Evolutionary conservation across 2,113 vertebrate genomes (phyloP).

Genomic region (Saimiri boliviensis): DNA sequence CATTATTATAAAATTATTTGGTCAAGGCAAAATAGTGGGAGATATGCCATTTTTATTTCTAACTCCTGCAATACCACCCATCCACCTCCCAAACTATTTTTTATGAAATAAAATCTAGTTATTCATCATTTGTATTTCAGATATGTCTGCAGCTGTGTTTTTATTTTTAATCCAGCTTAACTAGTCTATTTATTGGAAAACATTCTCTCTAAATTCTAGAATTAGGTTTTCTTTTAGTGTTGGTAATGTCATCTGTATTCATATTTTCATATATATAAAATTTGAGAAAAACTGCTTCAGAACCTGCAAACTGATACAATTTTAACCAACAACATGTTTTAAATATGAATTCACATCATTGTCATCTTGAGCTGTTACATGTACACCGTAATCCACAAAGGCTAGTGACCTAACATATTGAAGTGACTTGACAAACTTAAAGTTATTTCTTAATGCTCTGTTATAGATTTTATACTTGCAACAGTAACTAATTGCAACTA

Average conservation of each 20-base stretch:
- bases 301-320: not conserved
- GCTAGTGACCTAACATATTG: constrained; percentile 31
- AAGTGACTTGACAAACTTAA: constrained; percentile 50
- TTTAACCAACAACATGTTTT: not conserved
- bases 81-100: not conserved
- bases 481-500: constrained; percentile 65
- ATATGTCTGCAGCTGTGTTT: not conserved
- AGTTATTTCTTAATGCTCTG: constrained; percentile 35
- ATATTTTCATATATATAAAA: not conserved
- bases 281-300: not conserved
- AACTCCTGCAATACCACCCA: too few species aligned
- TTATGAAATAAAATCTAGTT: not conserved
- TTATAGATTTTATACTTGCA: constrained; percentile 68
- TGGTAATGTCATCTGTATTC: not conserved
- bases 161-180: not conserved
- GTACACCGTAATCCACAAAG: not conserved
- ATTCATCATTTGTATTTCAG: not conserved
- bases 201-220: not conserved
- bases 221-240: not conserved
- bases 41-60: not conserved
- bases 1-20: not conserved
- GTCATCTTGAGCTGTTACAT: not conserved
- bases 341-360: constrained; percentile 34
- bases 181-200: not conserved
- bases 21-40: not conserved